phyloP scores from a whole-genome alignment of 2,113 vertebrate genomes.

The Halcyon senegalensis region DNA sequence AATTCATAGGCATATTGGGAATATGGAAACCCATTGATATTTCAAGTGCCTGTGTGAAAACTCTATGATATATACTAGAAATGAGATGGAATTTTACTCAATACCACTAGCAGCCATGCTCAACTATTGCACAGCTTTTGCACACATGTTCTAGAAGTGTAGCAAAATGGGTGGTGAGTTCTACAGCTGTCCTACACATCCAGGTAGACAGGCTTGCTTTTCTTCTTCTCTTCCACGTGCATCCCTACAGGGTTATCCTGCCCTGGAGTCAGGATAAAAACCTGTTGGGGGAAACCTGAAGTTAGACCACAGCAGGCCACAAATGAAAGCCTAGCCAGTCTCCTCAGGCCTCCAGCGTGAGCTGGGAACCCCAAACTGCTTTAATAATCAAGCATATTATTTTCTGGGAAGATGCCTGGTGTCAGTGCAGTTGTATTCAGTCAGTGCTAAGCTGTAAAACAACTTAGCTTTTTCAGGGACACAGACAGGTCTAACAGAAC shows the following conservation, averaged over 20 bases:
- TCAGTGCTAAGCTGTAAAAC: too few relatives aligned
- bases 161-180: background rate
- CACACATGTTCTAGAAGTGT: background rate
- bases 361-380: background rate
- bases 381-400: background rate
- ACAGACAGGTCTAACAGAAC: background rate
- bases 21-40: background rate
- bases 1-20: background rate
- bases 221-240: background rate
- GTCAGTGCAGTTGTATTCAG: background rate
- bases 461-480: background rate
- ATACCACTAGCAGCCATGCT: background rate
- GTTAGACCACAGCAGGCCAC: background rate
- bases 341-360: background rate
- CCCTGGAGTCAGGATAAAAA: background rate
- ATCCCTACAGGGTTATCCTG: background rate
- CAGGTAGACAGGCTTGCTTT: background rate
- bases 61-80: rapidly evolving
- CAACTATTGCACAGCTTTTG: background rate
- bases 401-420: background rate
- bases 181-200: background rate
- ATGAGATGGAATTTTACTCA: background rate
- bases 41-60: background rate
- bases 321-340: background rate
- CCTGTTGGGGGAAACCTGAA: background rate